These are phyloP conservation scores for Ranitomeya variabilis DNA, from an alignment of 2,113 vertebrate genomes.

Conservation along the genomic window DNA sequence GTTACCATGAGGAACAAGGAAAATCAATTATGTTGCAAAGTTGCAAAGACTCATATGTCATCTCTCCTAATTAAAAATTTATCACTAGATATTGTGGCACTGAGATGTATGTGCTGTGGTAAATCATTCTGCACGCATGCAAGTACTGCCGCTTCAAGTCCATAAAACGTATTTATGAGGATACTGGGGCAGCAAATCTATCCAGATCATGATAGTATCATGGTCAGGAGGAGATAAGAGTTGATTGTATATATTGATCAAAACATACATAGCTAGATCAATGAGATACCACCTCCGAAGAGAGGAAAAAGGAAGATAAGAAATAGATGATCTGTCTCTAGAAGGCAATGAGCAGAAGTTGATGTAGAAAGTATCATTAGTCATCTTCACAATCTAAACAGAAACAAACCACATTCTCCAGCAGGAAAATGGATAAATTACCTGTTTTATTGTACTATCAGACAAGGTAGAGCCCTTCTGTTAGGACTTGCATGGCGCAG, in stretches of 20 bases:
- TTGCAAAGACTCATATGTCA: conserved; percentile 14
- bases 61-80: conserved; percentile 31
- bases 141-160: not conserved
- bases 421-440: not conserved
- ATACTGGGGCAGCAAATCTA: conserved; percentile 20
- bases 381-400: not conserved
- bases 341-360: not conserved
- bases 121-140: conserved; percentile 7
- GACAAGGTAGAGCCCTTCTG: too few relatives aligned
- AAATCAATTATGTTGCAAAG: conserved; percentile 26
- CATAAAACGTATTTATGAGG: conserved; percentile 29
- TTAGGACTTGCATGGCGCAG: too few relatives aligned
- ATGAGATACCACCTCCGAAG: not conserved
- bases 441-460: not conserved
- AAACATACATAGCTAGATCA: conserved; percentile 10
- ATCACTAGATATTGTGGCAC: conserved; percentile 6
- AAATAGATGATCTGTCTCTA: not conserved
- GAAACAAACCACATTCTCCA: not conserved
- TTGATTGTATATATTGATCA: conserved; percentile 44
- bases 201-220: conserved; percentile 4
- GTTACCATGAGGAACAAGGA: not conserved
- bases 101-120: conserved; percentile 16
- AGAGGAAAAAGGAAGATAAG: not conserved
- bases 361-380: not conserved
- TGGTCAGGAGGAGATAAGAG: conserved; percentile 12